Conservation (phyloP, 2,888 invertebrate genomes). For the Pristionchus fissidentatus region DNA sequence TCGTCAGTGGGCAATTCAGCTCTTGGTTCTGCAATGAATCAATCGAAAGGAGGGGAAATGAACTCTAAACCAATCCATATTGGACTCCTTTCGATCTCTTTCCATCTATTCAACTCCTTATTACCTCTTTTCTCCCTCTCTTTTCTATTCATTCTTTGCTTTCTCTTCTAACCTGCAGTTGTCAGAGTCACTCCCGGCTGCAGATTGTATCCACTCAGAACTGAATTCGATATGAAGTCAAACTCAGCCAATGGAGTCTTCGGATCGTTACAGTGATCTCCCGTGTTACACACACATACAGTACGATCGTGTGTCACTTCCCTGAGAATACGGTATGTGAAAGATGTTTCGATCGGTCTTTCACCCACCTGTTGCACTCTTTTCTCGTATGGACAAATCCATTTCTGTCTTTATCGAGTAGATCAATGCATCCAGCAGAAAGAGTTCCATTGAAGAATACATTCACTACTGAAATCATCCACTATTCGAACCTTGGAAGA, state of each 20-base stretch:
- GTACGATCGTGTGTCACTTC: slow-evolving; percentile 7
- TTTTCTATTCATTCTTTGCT: neutral
- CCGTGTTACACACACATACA: slow-evolving; percentile 36
- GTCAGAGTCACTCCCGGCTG: neutral
- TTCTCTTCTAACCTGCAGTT: slow-evolving; percentile 3
- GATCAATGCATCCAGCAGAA: slow-evolving; percentile 60
- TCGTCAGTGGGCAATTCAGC: slow-evolving; percentile 7
- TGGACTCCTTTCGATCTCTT: neutral
- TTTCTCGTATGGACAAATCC: neutral
- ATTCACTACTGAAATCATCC: slow-evolving; percentile 56
- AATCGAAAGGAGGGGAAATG: neutral
- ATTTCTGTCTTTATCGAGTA: slow-evolving; percentile 50
- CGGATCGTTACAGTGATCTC: slow-evolving; percentile 3
- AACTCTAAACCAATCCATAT: neutral
- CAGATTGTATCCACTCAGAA: slow-evolving; percentile 31
- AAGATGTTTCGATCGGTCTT: neutral
- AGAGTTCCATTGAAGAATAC: slow-evolving; percentile 63
- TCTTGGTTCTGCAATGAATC: slow-evolving; percentile 4
- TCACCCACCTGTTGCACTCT: slow-evolving; percentile 19
- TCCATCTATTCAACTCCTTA: neutral
- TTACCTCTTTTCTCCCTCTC: neutral
- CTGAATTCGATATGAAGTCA: slow-evolving; percentile 14
- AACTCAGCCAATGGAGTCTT: slow-evolving; percentile 7
- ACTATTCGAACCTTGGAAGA: too few species aligned
- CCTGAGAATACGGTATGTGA: slow-evolving; percentile 14